A percentile compares a stretch with the other conserved stretches of the same genome.
These are phyloP conservation scores for Gymnothorax javanicus DNA, from an alignment of 2,797 vertebrate species.

Conservation along the genomic window DNA sequence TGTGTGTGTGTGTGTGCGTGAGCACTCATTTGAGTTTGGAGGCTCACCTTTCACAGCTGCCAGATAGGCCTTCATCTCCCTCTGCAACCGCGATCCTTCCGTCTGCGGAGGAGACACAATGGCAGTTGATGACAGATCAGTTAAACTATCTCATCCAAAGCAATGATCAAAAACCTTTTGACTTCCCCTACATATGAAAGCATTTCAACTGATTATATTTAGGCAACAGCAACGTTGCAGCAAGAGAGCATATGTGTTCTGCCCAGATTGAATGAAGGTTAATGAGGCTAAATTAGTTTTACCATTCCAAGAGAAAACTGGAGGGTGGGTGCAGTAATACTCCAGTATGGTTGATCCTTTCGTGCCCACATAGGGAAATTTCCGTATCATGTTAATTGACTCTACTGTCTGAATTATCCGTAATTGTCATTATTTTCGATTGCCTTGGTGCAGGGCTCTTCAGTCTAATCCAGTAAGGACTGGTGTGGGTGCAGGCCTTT, in stretches of 20 bases:
- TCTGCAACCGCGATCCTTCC: conserved; percentile 91
- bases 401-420: too few species aligned
- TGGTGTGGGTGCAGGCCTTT: too few species aligned
- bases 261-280: too few species aligned
- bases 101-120: conserved; percentile 72
- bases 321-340: background rate
- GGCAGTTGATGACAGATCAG: background rate
- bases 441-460: too few species aligned
- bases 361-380: too few species aligned
- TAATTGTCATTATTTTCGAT: too few species aligned
- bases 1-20: conserved; percentile 18
- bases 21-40: background rate
- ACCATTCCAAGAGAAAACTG: background rate
- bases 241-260: too few species aligned
- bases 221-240: background rate
- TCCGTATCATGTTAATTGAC: too few species aligned
- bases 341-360: background rate
- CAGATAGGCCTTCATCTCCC: conserved; percentile 93
- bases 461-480: too few species aligned
- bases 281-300: too few species aligned
- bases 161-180: background rate
- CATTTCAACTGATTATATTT: background rate
- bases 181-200: background rate
- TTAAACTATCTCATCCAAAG: background rate
- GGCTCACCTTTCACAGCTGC: conserved; percentile 91